Conservation (phyloP, 2,797 vertebrate genomes). For the Falco naumanni region DNA sequence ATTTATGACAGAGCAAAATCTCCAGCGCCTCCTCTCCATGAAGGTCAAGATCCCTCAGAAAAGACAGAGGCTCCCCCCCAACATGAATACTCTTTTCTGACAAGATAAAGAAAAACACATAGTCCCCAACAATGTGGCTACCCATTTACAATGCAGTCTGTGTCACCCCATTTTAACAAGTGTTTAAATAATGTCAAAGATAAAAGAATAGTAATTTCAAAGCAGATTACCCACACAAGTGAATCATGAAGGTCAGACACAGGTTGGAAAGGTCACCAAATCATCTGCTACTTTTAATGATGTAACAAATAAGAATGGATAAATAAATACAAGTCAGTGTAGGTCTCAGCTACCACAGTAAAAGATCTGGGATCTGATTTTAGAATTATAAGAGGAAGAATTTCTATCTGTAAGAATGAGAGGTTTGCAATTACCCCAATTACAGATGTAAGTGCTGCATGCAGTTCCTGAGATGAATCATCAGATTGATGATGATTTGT, state of each 20-base stretch:
- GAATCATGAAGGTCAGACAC: constrained; percentile 67
- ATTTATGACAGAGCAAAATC: background rate
- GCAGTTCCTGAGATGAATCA: constrained; percentile 51
- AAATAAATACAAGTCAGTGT: background rate
- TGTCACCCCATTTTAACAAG: constrained; percentile 29
- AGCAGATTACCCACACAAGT: constrained; percentile 64
- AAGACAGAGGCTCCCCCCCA: background rate
- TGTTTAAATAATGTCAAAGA: constrained; percentile 60
- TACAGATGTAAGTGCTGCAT: constrained; percentile 37
- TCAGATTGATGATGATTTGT: constrained; percentile 35
- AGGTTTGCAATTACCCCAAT: constrained; percentile 44
- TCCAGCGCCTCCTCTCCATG: background rate
- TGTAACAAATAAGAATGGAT: background rate
- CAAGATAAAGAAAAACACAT: constrained; percentile 23
- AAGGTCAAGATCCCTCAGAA: constrained; percentile 4
- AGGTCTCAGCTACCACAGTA: background rate
- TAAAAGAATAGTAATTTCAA: constrained; percentile 59
- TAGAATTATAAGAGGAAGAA: background rate
- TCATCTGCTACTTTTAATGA: constrained; percentile 41
- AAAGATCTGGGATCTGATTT: constrained; percentile 8
- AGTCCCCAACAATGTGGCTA: background rate
- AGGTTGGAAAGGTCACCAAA: constrained; percentile 57
- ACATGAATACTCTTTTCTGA: background rate
- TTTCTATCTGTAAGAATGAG: constrained; percentile 44
- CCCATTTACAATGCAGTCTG: constrained; percentile 34